These are phyloP conservation scores for Ditylenchus weischeri DNA, from an alignment of 2,888 invertebrate genomes.

Conservation along the genomic window DNA sequence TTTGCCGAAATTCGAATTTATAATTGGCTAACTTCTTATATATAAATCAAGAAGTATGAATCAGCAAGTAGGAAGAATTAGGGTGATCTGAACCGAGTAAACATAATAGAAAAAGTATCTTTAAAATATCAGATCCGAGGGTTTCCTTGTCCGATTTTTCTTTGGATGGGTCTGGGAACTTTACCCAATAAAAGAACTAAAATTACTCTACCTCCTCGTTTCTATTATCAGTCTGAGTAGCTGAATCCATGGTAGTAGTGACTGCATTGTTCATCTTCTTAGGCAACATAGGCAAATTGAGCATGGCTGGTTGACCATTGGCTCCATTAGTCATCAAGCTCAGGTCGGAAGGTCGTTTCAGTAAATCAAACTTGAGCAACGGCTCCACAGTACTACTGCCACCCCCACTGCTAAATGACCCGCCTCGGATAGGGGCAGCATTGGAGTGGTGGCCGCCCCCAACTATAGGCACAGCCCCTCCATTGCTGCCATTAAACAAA, in stretches of 20 bases:
- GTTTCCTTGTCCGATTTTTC: too few species aligned
- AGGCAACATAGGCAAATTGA: neutral
- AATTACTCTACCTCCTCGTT: too few species aligned
- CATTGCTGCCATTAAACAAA: neutral
- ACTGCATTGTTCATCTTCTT: neutral
- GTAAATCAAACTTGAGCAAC: constrained; percentile 8
- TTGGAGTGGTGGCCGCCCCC: neutral
- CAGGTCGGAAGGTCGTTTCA: constrained; percentile 7
- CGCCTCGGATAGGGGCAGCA: constrained; percentile 1
- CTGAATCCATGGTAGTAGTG: neutral
- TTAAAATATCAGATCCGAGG: too few species aligned
- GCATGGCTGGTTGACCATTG: neutral
- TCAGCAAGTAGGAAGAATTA: too few species aligned
- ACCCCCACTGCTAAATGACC: neutral
- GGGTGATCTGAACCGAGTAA: too few species aligned
- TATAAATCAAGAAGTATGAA: too few species aligned
- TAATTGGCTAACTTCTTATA: too few species aligned
- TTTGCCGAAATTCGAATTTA: too few species aligned
- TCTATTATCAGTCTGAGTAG: constrained; percentile 3
- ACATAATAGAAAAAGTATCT: too few species aligned
- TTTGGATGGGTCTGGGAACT: too few species aligned
- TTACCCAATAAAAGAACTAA: neutral
- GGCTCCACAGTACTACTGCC: neutral
- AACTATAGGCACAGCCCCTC: neutral
- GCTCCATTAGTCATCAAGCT: constrained; percentile 1